Percentiles rank a stretch among this genome's conserved stretches.
phyloP scores from a whole-genome alignment of 2,888 invertebrate genomes.

The Heliconius hortense region DNA sequence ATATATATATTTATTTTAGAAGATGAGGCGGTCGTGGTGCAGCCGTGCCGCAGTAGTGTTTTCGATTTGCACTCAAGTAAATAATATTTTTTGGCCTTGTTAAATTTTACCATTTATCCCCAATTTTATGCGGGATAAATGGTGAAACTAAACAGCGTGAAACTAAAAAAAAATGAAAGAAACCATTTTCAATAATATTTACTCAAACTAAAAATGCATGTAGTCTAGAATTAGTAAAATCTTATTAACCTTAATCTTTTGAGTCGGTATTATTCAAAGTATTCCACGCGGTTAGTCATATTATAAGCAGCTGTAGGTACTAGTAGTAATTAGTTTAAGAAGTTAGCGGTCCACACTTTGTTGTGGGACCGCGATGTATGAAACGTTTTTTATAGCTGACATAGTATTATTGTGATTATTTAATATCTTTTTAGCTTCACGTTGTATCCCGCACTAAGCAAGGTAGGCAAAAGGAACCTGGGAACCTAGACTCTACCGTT shows the following conservation, averaged over 20 bases:
- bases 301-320: conserved; percentile 22
- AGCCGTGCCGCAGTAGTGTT: not conserved
- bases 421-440: not conserved
- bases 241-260: conserved; percentile 28
- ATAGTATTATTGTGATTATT: conserved; percentile 10
- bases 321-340: conserved; percentile 32
- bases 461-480: no score
- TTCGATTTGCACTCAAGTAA: not conserved
- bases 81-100: not conserved
- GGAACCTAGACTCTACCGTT: no score
- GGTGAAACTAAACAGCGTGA: not conserved
- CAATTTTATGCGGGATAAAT: no score
- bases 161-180: not conserved
- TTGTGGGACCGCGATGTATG: conserved; percentile 19
- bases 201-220: not conserved
- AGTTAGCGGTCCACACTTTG: conserved; percentile 27
- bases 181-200: not conserved
- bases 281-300: conserved; percentile 18
- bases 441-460: no score
- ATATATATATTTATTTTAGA: not conserved
- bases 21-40: not conserved
- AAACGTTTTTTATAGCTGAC: conserved; percentile 21
- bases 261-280: conserved; percentile 29
- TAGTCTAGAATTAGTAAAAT: conserved; percentile 17
- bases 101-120: not conserved